These are phyloP conservation scores for Athene cunicularia DNA, from an alignment of 2,113 vertebrate species.

Conservation along the genomic window DNA sequence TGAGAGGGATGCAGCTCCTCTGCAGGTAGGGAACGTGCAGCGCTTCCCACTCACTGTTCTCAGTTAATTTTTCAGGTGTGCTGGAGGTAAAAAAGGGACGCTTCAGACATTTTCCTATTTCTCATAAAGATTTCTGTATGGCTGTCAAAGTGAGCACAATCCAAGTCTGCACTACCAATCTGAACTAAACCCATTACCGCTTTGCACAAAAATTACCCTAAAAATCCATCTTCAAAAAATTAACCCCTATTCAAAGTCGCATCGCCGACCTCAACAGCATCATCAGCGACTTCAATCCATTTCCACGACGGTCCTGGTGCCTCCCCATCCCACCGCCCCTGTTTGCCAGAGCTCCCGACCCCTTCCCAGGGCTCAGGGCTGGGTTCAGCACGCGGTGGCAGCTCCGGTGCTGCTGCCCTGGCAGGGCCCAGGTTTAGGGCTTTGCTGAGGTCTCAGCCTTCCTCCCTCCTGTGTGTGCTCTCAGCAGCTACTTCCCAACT, in stretches of 20 bases:
- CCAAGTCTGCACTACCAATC: not conserved
- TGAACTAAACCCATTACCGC: not conserved
- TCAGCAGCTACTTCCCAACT: not conserved
- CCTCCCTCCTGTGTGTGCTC: not conserved
- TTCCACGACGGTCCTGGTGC: fast-evolving
- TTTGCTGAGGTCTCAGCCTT: not conserved
- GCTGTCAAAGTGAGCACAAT: not conserved
- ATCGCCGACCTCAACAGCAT: not conserved
- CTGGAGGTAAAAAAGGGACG: not conserved
- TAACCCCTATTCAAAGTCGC: not conserved
- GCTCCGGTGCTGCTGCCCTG: not conserved
- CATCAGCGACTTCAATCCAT: not conserved
- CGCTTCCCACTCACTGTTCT: not conserved
- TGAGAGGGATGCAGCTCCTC: not conserved
- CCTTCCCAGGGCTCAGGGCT: not conserved
- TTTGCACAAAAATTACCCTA: not conserved
- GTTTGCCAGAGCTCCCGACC: not conserved
- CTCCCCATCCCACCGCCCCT: not conserved
- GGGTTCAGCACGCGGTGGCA: not conserved
- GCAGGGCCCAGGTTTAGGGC: not conserved
- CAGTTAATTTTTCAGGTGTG: not conserved
- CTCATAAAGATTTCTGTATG: not conserved
- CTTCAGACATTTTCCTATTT: not conserved
- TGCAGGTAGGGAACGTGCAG: not conserved
- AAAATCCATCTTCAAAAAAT: not conserved